Evolutionary conservation across 1,140 invertebrate species (phyloP).

Genomic region (Drosophila sp.): DNA sequence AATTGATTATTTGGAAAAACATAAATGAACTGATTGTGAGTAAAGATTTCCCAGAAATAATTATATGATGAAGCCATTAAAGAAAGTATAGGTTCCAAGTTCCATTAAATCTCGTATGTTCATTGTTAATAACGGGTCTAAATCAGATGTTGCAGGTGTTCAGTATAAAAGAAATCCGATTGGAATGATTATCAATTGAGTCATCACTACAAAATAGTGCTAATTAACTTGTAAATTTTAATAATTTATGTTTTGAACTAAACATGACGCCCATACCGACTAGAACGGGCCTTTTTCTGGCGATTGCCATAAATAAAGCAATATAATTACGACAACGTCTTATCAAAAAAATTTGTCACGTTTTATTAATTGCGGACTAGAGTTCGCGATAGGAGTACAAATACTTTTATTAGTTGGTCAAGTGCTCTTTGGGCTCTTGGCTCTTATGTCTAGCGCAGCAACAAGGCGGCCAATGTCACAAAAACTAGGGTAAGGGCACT

Average conservation of each 20-base stretch:
- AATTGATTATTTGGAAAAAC: too few relatives aligned
- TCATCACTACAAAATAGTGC: not conserved
- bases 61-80: too few relatives aligned
- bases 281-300: not conserved
- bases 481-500: constrained; percentile 64
- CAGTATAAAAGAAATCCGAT: too few relatives aligned
- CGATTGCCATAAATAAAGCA: not conserved
- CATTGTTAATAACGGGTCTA: too few relatives aligned
- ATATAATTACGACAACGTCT: not conserved
- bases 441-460: constrained; percentile 44
- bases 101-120: too few relatives aligned
- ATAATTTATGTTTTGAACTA: not conserved
- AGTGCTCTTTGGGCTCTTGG: not conserved
- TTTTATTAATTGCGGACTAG: not conserved
- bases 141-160: too few relatives aligned
- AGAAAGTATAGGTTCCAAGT: too few relatives aligned
- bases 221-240: not conserved
- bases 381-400: too few relatives aligned
- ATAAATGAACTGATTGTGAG: too few relatives aligned
- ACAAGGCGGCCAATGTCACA: constrained; percentile 54
- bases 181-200: not conserved
- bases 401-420: not conserved
- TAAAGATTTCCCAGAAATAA: too few relatives aligned
- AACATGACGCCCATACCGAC: not conserved
- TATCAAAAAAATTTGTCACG: not conserved